Conservation (phyloP, 2,113 vertebrate genomes). For the Podarcis muralis region DNA sequence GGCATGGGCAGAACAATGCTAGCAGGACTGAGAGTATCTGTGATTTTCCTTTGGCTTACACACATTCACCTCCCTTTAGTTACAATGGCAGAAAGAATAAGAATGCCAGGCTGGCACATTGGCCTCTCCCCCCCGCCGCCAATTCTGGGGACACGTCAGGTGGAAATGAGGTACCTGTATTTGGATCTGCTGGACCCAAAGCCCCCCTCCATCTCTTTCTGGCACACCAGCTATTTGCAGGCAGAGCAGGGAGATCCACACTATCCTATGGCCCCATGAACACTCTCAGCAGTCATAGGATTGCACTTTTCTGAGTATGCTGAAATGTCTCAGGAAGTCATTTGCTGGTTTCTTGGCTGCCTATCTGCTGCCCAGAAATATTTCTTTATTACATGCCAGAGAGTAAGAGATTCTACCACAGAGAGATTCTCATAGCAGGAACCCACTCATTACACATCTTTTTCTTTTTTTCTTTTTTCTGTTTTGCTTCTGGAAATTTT, state of each 20-base stretch:
- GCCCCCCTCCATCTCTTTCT: not conserved
- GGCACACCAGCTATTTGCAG: not conserved
- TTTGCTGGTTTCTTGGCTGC: not conserved
- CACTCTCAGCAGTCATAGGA: not conserved
- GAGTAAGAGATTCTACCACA: slow-evolving; percentile 12
- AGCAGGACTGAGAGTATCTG: too few relatives aligned
- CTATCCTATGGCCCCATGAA: not conserved
- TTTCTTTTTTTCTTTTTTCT: not conserved
- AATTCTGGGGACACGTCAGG: not conserved
- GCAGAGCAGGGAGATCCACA: too few relatives aligned
- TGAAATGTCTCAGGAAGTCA: not conserved
- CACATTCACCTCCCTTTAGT: not conserved
- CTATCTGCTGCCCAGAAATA: not conserved
- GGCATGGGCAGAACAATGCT: not conserved
- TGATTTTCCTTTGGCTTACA: not conserved
- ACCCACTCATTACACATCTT: slow-evolving; percentile 3
- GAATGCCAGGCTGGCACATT: not conserved
- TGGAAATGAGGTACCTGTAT: not conserved
- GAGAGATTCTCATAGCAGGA: slow-evolving; percentile 24
- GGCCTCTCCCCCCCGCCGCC: too few relatives aligned
- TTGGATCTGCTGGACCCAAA: not conserved
- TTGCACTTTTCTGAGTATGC: not conserved
- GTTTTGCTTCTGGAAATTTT: slow-evolving; percentile 13
- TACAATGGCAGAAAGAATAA: too few relatives aligned
- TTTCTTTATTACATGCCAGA: slow-evolving; percentile 14